Percentiles rank a stretch among this genome's conserved stretches.
These are phyloP conservation scores for Nephrotoma appendiculata DNA, from an alignment of 2,888 invertebrate species.

Conservation along the genomic window DNA sequence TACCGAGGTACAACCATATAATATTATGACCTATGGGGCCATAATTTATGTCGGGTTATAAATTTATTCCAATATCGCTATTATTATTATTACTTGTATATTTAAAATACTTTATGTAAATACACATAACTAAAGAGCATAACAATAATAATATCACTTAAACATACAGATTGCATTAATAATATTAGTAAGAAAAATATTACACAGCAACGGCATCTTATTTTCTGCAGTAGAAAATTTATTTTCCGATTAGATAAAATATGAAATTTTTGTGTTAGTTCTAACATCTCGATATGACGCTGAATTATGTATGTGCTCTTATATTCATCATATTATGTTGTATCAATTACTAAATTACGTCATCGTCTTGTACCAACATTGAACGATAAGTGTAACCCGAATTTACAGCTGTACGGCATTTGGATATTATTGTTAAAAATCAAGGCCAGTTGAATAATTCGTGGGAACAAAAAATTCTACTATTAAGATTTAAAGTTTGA, in stretches of 20 bases:
- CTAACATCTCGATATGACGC: background rate
- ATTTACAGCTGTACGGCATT: no score
- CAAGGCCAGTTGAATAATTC: no score
- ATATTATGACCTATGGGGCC: background rate
- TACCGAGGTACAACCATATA: background rate
- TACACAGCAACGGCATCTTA: background rate
- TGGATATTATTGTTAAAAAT: no score
- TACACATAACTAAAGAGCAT: background rate
- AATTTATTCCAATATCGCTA: background rate
- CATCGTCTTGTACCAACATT: no score
- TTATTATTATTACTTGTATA: background rate
- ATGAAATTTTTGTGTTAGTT: background rate
- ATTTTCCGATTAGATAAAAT: background rate
- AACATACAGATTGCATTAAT: background rate
- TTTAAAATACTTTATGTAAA: background rate
- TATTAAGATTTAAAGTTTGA: no score
- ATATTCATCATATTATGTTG: no score
- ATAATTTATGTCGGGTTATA: background rate
- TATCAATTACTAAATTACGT: no score
- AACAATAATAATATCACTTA: background rate
- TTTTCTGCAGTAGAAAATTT: background rate
- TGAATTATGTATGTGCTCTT: no score
- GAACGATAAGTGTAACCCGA: no score
- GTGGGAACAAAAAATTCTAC: no score
- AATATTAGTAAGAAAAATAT: background rate